Percentiles rank a stretch among this genome's conserved stretches.
phyloP scores from a whole-genome alignment of 2,797 vertebrate species.

The Myotis findleyi region DNA sequence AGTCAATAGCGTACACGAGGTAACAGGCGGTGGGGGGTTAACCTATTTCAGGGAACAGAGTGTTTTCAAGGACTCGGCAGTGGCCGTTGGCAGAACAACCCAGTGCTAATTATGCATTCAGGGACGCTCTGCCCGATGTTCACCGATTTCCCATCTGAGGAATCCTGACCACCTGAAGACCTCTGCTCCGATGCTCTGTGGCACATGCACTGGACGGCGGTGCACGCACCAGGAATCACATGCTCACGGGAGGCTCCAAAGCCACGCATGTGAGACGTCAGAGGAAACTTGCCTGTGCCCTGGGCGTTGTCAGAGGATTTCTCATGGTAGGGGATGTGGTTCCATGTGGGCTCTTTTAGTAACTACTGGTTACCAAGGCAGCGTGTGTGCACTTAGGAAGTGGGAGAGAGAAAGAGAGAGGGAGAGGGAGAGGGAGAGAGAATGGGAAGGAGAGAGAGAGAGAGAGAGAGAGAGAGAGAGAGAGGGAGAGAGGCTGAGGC shows the following conservation, averaged over 20 bases:
- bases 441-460: no score
- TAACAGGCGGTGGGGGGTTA: neutral
- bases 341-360: constrained; percentile 22
- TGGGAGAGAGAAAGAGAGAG: neutral
- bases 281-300: neutral
- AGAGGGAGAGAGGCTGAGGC: accelerated
- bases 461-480: neutral
- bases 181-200: accelerated
- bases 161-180: neutral
- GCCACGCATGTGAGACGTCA: accelerated
- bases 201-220: accelerated
- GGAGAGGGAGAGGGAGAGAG: neutral
- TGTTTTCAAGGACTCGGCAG: constrained; percentile 37
- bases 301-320: accelerated
- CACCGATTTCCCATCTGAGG: neutral
- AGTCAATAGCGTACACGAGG: constrained; percentile 21
- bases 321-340: neutral
- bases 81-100: neutral
- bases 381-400: neutral
- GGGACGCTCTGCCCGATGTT: neutral
- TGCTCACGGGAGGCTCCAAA: accelerated
- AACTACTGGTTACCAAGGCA: constrained; percentile 2
- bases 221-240: neutral
- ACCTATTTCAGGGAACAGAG: constrained; percentile 62
- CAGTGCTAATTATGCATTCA: neutral